Conservation (phyloP, 2,888 invertebrate species). For the Andrena bicolor region DNA sequence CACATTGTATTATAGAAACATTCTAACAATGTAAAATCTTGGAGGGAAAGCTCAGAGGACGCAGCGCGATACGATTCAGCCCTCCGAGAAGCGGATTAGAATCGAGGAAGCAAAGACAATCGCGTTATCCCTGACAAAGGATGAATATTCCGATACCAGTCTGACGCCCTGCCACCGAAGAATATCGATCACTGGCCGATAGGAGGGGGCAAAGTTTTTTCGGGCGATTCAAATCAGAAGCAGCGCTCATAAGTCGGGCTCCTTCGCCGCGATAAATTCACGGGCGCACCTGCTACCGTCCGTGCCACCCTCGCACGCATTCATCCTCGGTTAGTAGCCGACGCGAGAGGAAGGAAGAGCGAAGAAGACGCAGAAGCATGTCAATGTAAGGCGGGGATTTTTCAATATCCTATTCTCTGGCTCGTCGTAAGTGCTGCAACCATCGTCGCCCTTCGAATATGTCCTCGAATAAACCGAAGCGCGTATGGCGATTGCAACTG, state of each 20-base stretch:
- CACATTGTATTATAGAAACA: no score
- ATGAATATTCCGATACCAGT: constrained; percentile 15
- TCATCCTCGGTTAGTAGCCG: constrained; percentile 61
- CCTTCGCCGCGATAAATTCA: constrained; percentile 73
- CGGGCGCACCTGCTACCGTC: constrained; percentile 74
- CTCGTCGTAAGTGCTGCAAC: constrained; percentile 57
- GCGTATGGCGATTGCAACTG: neutral
- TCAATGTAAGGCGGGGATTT: constrained; percentile 76
- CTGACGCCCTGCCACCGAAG: neutral
- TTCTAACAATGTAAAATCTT: no score
- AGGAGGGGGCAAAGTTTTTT: constrained; percentile 32
- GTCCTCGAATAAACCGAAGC: constrained; percentile 40
- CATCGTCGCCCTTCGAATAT: constrained; percentile 49
- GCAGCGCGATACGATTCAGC: constrained; percentile 1
- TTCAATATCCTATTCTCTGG: constrained; percentile 78
- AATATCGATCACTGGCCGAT: constrained; percentile 51
- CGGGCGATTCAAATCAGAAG: constrained; percentile 69
- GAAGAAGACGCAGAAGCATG: constrained; percentile 38
- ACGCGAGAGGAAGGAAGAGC: constrained; percentile 41
- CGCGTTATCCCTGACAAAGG: constrained; percentile 1
- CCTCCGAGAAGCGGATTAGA: neutral
- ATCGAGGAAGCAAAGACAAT: neutral
- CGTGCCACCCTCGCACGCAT: constrained; percentile 69
- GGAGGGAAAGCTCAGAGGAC: no score
- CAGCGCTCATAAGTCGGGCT: constrained; percentile 72